phyloP scores from a whole-genome alignment of 2,797 vertebrate genomes.

The Crypturellus tataupa region DNA sequence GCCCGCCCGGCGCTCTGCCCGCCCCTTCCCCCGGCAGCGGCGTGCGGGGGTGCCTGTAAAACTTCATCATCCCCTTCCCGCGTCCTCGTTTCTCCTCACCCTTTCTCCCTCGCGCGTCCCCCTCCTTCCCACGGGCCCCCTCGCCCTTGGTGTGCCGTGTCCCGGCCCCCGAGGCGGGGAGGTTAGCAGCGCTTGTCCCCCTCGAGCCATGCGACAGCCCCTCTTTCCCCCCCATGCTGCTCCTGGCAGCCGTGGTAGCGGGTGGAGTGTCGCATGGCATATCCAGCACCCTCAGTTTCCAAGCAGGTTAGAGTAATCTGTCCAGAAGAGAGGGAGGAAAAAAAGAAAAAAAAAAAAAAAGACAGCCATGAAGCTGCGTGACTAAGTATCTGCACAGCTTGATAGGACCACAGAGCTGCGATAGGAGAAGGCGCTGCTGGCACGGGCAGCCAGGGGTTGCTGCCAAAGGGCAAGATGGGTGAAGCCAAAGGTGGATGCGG shows the following conservation, averaged over 20 bases:
- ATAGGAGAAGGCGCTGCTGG: not conserved
- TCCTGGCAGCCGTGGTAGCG: not conserved
- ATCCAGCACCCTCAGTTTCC: not conserved
- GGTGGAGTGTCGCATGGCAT: not conserved
- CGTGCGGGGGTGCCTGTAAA: too few relatives aligned
- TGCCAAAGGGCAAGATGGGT: not conserved
- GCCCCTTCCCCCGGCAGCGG: too few relatives aligned
- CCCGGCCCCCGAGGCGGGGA: too few relatives aligned
- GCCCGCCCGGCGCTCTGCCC: too few relatives aligned
- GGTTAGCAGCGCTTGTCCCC: not conserved
- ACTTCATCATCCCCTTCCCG: too few relatives aligned
- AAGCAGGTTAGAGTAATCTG: not conserved
- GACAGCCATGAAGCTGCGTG: not conserved
- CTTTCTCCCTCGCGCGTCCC: too few relatives aligned
- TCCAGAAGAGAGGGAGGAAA: not conserved
- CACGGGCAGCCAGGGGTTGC: not conserved
- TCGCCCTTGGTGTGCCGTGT: too few relatives aligned
- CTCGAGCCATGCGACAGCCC: not conserved
- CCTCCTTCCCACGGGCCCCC: too few relatives aligned
- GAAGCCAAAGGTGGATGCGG: not conserved
- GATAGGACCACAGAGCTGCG: not conserved
- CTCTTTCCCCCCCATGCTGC: not conserved
- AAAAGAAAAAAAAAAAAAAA: too few relatives aligned
- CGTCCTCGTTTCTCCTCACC: too few relatives aligned
- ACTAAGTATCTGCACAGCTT: not conserved